These are phyloP conservation scores for Syngnathus floridae DNA, from an alignment of 2,113 vertebrate genomes.

Conservation along the genomic window DNA sequence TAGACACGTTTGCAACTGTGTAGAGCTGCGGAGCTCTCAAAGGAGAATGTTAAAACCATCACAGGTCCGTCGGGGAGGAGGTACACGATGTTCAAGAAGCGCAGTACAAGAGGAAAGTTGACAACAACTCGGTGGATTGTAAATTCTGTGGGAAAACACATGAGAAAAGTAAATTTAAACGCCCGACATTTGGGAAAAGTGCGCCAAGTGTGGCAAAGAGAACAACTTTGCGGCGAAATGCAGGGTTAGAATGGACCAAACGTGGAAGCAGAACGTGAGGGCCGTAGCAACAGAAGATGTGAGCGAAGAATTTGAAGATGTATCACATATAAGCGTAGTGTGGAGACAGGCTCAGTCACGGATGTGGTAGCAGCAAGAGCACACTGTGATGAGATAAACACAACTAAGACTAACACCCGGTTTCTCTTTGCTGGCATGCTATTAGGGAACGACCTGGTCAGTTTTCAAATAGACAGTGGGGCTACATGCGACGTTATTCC, in stretches of 20 bases:
- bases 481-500: conserved; percentile 26
- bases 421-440: neutral
- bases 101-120: neutral
- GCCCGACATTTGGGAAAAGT: conserved; percentile 20
- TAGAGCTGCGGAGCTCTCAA: conserved; percentile 16
- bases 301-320: conserved; percentile 19
- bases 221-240: conserved; percentile 33
- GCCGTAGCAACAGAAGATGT: conserved; percentile 3
- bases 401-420: neutral
- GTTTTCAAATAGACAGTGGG: conserved; percentile 24
- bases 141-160: conserved; percentile 26
- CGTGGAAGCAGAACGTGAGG: conserved; percentile 1
- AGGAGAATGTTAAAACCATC: conserved; percentile 21
- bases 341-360: neutral
- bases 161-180: conserved; percentile 24
- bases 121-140: conserved; percentile 9
- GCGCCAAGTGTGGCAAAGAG: conserved; percentile 1
- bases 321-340: conserved; percentile 3
- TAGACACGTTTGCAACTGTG: conserved; percentile 23
- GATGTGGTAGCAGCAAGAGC: neutral
- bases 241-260: conserved; percentile 10
- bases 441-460: neutral
- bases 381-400: neutral
- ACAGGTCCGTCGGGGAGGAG: conserved; percentile 5
- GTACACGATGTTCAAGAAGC: conserved; percentile 15